Base-by-base conservation (phyloP, 1,140 invertebrate species). In the Sycobia sp. region DNA sequence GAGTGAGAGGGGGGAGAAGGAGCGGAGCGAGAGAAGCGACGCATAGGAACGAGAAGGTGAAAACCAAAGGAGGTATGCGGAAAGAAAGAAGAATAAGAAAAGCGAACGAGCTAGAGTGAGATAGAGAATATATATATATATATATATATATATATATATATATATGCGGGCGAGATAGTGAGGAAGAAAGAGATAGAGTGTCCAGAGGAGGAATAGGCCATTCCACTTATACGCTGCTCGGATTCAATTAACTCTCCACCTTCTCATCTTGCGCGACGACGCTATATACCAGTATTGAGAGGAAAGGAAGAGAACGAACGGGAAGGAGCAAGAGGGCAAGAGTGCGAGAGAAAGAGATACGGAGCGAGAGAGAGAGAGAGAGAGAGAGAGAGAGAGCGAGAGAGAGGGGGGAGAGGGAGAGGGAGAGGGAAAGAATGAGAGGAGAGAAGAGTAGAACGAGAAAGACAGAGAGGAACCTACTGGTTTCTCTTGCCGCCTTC, bases 171-270 rank as follows among this genome's bases (percentile, higher is more conserved):
- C 59, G 63, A 66, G 65, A 72, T 69, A 71, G 68, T 69, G 51
- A 64, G 46, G 71, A 69, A 71, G 46, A 61, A 23, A 43, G 49
- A 54, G 60, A 47, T 34, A 57, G 56, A 58, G 41, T 49, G 44
- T 23, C 57, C 36, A 60, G n/a, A 72, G 71, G 73, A 79, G 73
- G 74, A 77, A 80, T 80, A 81, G 76, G 73, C 77, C 73, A 79
- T 79, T 81, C 77, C 77, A 80, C 78, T 81, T 81, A 81, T 80
- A 80, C 78, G 76, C 78, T 80, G 74, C 78, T 81, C 76, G 77
- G 78, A 80, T 82, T 82, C 80, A 82, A 82, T 81, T 81, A 81
- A 82, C 76, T 79, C 78, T 80, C 78, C 73, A 76, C 75, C 77
- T 79, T 62, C 63, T 39, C 41, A 50, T 36, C 22, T 44, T 36